Conservation (phyloP, 2,113 vertebrate species). For the Chloroceryle aenea region DNA sequence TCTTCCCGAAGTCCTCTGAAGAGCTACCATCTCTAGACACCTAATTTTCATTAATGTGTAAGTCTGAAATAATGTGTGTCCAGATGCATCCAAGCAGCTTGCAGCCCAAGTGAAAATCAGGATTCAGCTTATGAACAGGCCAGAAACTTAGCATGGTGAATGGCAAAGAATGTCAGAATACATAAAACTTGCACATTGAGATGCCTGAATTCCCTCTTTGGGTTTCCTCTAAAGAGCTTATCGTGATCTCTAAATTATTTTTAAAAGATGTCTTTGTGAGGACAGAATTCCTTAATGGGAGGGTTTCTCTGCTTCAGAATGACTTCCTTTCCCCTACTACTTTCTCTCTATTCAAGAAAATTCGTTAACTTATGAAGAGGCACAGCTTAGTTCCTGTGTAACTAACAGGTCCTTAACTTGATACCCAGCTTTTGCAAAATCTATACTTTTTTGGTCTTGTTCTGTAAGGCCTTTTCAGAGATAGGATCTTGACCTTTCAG, state of each 20-base stretch:
- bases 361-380: not conserved
- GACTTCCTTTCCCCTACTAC: not conserved
- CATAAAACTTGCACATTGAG: not conserved
- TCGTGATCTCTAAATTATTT: not conserved
- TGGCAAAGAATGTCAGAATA: not conserved
- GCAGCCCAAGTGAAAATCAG: not conserved
- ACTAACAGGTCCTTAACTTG: not conserved
- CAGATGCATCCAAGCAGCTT: not conserved
- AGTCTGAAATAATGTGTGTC: not conserved
- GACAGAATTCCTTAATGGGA: not conserved
- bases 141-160: accelerated
- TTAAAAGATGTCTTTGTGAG: not conserved
- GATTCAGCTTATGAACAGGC: not conserved
- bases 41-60: not conserved
- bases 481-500: not conserved
- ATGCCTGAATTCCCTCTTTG: not conserved
- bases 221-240: not conserved
- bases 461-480: not conserved
- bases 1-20: not conserved
- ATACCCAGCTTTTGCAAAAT: not conserved
- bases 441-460: not conserved
- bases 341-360: not conserved
- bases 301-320: not conserved
- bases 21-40: not conserved
- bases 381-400: not conserved